A percentile compares a stretch with the other conserved stretches of the same genome.
phyloP scores from a whole-genome alignment of 2,888 invertebrate species.

The Drosophila atripex region DNA sequence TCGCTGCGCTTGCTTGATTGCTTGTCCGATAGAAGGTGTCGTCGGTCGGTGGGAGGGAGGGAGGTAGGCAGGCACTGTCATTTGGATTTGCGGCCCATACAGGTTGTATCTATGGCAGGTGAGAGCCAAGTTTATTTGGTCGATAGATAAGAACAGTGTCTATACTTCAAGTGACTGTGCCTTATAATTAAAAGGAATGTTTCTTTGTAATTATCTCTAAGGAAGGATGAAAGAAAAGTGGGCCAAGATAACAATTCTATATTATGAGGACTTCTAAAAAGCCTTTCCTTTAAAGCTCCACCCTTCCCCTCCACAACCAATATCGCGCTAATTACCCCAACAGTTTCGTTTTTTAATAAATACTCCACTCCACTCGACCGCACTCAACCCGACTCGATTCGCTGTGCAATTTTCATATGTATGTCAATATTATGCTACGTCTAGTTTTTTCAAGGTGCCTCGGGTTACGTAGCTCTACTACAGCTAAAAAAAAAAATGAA shows the following conservation, averaged over 20 bases:
- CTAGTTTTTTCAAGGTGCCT: constrained; percentile 62
- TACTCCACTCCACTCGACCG: not conserved
- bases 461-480: constrained; percentile 37
- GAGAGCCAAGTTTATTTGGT: constrained; percentile 22
- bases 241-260: not conserved
- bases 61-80: constrained; percentile 17
- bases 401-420: constrained; percentile 61
- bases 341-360: constrained; percentile 12
- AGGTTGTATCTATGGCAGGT: constrained; percentile 33
- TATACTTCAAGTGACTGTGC: constrained; percentile 16
- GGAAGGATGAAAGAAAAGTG: not conserved
- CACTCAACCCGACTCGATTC: constrained; percentile 7
- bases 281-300: not conserved
- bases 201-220: not conserved
- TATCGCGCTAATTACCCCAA: constrained; percentile 33
- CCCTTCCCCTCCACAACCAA: constrained; percentile 4
- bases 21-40: constrained; percentile 41
- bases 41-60: not conserved
- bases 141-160: constrained; percentile 22
- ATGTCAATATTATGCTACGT: constrained; percentile 61
- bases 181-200: constrained; percentile 29
- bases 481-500: constrained; percentile 2
- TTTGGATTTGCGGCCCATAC: constrained; percentile 25
- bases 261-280: too few relatives aligned
- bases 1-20: constrained; percentile 61